These are phyloP conservation scores for Metaphire vulgaris DNA, from an alignment of 1,140 invertebrate genomes.

Conservation along the genomic window DNA sequence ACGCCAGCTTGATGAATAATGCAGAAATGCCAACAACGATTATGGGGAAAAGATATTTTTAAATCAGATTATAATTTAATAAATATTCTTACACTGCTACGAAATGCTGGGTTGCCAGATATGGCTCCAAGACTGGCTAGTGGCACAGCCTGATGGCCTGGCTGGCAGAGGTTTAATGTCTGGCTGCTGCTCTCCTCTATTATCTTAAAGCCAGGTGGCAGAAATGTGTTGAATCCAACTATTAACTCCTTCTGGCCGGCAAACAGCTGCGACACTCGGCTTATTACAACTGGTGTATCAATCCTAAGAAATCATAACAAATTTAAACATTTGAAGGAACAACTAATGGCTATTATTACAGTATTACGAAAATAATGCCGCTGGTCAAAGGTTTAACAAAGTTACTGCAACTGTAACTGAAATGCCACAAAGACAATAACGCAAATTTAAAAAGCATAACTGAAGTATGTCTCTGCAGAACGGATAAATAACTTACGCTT, in stretches of 20 bases:
- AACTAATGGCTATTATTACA: no score
- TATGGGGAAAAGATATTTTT: no score
- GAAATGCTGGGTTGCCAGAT: neutral
- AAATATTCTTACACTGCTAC: no score
- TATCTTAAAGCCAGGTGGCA: conserved; percentile 93
- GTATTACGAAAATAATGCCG: no score
- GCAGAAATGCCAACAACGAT: no score
- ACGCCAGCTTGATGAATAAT: no score
- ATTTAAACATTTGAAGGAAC: neutral
- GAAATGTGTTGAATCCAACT: conserved; percentile 97
- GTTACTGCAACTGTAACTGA: no score
- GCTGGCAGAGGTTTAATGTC: conserved; percentile 60
- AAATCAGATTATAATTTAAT: no score
- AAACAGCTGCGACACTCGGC: conserved; percentile 90
- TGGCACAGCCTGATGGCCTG: conserved; percentile 33
- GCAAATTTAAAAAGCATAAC: neutral
- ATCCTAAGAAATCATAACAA: conserved; percentile 62
- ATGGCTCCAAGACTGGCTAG: neutral
- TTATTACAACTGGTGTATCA: conserved; percentile 97
- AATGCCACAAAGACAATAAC: no score
- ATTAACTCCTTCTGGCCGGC: conserved; percentile 96
- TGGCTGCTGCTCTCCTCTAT: conserved; percentile 87
- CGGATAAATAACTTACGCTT: conserved; percentile 60
- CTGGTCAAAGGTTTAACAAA: no score
- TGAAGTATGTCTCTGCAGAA: neutral